Percentiles rank a stretch among this genome's conserved stretches.
These are phyloP conservation scores for Masticophis lateralis DNA, from an alignment of 2,797 vertebrate genomes.

Conservation along the genomic window DNA sequence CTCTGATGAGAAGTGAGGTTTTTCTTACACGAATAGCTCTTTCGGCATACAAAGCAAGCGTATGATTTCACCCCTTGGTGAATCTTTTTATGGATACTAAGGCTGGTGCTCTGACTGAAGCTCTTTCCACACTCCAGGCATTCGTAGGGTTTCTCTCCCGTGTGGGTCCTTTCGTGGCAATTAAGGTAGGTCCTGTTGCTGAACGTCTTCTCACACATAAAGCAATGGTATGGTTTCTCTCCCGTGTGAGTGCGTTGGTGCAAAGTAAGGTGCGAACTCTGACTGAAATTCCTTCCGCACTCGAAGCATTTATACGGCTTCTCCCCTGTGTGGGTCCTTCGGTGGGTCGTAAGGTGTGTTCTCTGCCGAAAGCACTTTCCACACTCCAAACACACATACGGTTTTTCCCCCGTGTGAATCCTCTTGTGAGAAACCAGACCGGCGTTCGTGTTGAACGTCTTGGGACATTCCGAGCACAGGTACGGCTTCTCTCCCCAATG, in stretches of 20 bases:
- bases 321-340: background rate
- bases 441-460: background rate
- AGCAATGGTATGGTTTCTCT: background rate
- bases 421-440: background rate
- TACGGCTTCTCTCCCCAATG: background rate
- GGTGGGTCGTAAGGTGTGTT: background rate
- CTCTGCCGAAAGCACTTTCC: background rate
- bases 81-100: background rate
- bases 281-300: background rate
- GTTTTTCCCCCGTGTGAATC: background rate
- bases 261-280: background rate
- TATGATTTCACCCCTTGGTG: background rate
- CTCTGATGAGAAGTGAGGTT: background rate
- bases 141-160: background rate
- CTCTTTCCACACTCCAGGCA: background rate
- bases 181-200: background rate
- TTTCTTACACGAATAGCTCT: background rate
- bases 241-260: background rate
- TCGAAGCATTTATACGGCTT: background rate
- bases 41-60: background rate
- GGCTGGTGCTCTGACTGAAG: background rate
- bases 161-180: background rate
- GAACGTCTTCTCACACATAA: background rate
- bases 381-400: background rate
- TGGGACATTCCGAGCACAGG: background rate